A percentile compares a stretch with the other conserved stretches of the same genome.
Evolutionary conservation across 2,113 vertebrate species (phyloP).

Genomic region (Phyllostomus discolor): DNA sequence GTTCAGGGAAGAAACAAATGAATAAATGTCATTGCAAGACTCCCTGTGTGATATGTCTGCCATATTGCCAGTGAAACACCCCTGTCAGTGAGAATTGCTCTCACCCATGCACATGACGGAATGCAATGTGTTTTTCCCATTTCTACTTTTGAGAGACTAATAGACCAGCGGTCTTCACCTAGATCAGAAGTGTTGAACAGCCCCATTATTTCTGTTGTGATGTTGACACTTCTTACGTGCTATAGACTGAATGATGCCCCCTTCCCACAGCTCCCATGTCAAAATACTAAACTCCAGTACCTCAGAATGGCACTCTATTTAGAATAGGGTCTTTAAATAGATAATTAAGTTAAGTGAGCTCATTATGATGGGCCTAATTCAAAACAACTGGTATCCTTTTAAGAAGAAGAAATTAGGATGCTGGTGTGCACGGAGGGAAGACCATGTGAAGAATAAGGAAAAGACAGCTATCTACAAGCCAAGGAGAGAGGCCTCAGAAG

Average conservation of each 20-base stretch:
- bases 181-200: not conserved
- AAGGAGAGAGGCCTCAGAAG: not conserved
- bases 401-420: not conserved
- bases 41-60: not conserved
- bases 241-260: fast-evolving
- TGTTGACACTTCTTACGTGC: not conserved
- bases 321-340: not conserved
- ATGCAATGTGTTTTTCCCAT: not conserved
- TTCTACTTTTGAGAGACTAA: not conserved
- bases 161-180: not conserved
- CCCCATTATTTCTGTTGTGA: not conserved
- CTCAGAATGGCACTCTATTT: not conserved
- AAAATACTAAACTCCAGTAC: not conserved
- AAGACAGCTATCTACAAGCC: fast-evolving
- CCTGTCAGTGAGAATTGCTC: not conserved
- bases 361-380: not conserved
- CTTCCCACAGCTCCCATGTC: not conserved
- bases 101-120: not conserved
- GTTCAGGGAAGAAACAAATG: not conserved
- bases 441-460: not conserved
- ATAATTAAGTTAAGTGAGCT: not conserved
- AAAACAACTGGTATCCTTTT: not conserved
- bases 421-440: not conserved
- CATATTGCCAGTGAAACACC: not conserved
- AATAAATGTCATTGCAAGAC: not conserved